These are phyloP conservation scores for Mus pahari DNA, from an alignment of 2,113 vertebrate genomes.

Conservation along the genomic window DNA sequence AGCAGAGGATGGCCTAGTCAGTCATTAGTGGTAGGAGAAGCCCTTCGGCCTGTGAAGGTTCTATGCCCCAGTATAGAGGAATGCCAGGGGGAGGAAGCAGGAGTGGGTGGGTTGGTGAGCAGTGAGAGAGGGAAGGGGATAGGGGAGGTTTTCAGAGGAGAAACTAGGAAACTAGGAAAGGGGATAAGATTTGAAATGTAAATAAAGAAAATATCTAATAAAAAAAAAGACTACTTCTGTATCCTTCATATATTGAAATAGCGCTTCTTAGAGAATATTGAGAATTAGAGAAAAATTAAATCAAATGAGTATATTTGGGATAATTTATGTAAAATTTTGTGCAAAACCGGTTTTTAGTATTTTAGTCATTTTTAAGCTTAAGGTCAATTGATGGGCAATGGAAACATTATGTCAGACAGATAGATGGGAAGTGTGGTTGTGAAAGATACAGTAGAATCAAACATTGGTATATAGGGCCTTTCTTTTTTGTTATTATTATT, in stretches of 20 bases:
- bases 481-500: no score
- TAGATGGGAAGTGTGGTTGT: background rate
- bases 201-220: no score
- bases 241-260: background rate
- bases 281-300: background rate
- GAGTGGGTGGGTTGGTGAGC: no score
- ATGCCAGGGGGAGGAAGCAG: no score
- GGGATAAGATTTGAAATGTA: no score
- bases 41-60: no score
- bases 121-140: no score
- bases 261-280: accelerated
- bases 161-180: no score
- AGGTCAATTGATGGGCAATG: background rate
- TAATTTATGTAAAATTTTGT: background rate
- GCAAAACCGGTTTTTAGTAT: background rate
- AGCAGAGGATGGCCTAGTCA: no score
- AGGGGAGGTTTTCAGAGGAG: no score
- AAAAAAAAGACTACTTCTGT: background rate
- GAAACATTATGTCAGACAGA: background rate
- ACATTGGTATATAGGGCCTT: background rate
- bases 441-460: background rate
- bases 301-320: background rate
- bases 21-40: no score
- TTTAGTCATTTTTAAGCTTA: background rate
- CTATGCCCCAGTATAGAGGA: no score